Evolutionary conservation across 2,113 vertebrate species (phyloP).

Genomic region (Burhinus oedicnemus): DNA sequence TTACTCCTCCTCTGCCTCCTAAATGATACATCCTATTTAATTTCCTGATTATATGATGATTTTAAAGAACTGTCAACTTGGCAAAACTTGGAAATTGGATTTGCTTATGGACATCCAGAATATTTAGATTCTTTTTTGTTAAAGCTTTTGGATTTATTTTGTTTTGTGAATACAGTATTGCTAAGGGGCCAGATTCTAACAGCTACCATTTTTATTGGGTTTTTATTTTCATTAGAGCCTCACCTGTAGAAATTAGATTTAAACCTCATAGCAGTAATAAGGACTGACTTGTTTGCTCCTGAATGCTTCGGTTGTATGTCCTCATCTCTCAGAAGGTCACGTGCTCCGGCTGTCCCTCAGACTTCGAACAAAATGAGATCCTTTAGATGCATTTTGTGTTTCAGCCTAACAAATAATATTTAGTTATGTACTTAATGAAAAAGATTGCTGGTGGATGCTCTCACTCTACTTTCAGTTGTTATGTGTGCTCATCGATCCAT

Average conservation of each 20-base stretch:
- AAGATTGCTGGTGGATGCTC: conserved; percentile 7
- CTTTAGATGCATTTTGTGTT: conserved; percentile 10
- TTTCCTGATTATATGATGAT: neutral
- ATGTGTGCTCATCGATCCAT: conserved; percentile 11
- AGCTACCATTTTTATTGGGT: neutral
- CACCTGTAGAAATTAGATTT: neutral
- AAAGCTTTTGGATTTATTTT: neutral
- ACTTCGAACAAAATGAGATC: neutral
- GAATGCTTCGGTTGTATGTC: neutral
- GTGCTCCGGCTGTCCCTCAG: neutral
- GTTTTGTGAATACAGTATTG: neutral
- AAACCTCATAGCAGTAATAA: neutral
- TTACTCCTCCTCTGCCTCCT: neutral
- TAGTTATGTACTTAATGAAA: conserved; percentile 33
- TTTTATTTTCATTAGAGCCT: neutral
- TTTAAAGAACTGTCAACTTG: neutral
- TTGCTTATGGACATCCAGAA: neutral
- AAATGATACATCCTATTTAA: neutral
- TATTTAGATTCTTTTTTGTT: neutral
- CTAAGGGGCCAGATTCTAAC: neutral
- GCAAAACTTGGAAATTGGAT: neutral
- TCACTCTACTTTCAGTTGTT: neutral
- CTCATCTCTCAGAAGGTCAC: neutral
- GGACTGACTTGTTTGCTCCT: neutral
- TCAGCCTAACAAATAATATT: conserved; percentile 24